Percentiles rank a stretch among this genome's conserved stretches.
Evolutionary conservation across 2,113 vertebrate species (phyloP).

Genomic region (Cricetomys ansorgei): DNA sequence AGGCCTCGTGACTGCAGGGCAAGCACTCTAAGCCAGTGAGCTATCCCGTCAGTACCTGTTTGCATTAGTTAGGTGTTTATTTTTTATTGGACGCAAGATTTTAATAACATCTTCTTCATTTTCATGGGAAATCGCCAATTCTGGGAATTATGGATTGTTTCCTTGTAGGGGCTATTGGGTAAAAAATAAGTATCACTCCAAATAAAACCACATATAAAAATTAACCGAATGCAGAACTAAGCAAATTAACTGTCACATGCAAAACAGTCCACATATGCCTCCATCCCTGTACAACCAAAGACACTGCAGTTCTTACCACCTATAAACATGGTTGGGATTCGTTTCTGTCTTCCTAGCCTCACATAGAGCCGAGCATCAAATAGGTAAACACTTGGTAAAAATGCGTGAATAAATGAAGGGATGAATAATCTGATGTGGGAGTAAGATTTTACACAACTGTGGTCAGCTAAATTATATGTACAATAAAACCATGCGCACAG

Average conservation of each 20-base stretch:
- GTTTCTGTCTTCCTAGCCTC: background rate
- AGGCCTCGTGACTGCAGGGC: background rate
- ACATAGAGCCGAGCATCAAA: background rate
- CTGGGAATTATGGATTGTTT: background rate
- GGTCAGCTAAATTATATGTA: background rate
- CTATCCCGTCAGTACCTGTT: background rate
- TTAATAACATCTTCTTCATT: background rate
- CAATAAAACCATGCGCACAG: background rate
- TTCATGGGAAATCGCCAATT: background rate
- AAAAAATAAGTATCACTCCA: background rate
- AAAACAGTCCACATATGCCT: background rate
- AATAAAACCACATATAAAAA: background rate
- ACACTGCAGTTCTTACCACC: background rate
- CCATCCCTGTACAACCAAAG: background rate
- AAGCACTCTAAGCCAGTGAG: background rate
- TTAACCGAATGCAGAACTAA: background rate
- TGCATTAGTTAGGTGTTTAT: background rate
- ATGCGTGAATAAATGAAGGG: constrained; percentile 23
- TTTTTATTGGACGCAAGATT: background rate
- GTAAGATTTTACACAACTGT: background rate
- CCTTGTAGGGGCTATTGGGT: background rate
- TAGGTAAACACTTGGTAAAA: constrained; percentile 32
- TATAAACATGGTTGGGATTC: background rate
- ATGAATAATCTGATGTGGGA: constrained; percentile 13
- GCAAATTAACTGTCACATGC: background rate